These are phyloP conservation scores for Drosophila quinaria DNA, from an alignment of 2,888 invertebrate genomes.

Conservation along the genomic window DNA sequence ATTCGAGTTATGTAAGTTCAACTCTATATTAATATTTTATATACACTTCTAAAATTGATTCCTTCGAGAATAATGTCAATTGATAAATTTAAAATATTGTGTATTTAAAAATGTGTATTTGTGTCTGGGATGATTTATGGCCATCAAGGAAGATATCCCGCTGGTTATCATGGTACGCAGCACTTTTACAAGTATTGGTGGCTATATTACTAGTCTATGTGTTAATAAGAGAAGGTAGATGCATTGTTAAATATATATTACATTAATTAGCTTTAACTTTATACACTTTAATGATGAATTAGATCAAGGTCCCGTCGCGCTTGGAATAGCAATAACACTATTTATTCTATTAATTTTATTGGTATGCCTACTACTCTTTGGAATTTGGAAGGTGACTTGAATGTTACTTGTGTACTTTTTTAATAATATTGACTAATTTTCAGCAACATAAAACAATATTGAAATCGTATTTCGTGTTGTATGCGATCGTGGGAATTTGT, in stretches of 20 bases:
- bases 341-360: not conserved
- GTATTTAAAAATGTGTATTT: slow-evolving; percentile 13
- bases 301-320: not conserved
- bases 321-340: not conserved
- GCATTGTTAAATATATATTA: not conserved
- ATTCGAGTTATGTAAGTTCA: no score
- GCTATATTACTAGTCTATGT: not conserved
- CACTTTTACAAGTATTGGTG: not conserved
- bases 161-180: slow-evolving; percentile 1
- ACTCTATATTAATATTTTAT: no score
- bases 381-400: slow-evolving; percentile 5
- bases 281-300: no score
- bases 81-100: not conserved
- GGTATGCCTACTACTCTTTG: not conserved
- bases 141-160: slow-evolving; percentile 1
- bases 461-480: not conserved
- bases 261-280: not conserved
- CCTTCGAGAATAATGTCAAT: not conserved
- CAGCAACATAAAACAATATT: not conserved
- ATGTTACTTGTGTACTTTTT: not conserved
- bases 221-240: not conserved
- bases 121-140: slow-evolving; percentile 11
- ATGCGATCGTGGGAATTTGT: not conserved
- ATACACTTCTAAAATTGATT: not conserved
- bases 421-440: not conserved